phyloP scores from a whole-genome alignment of 1,140 invertebrate genomes.

The Lysiphlebus fabarum region DNA sequence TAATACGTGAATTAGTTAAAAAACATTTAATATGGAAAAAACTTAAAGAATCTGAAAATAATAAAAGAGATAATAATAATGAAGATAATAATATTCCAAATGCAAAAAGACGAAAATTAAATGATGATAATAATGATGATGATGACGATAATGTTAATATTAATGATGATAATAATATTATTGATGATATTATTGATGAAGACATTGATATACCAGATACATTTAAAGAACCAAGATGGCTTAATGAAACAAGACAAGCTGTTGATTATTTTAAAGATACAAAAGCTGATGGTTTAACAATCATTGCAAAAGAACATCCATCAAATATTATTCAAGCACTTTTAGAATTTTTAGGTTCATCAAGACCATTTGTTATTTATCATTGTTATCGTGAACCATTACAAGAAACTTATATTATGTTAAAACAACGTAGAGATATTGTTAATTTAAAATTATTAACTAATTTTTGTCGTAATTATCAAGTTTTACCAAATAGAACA shows the following conservation, averaged over 20 bases:
- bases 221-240: conserved; percentile 63
- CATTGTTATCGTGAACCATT: conserved; percentile 76
- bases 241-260: conserved; percentile 64
- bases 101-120: conserved; percentile 5
- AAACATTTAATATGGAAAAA: conserved; percentile 9
- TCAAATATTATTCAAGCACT: conserved; percentile 71
- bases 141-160: conserved; percentile 20
- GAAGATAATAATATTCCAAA: background rate
- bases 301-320: conserved; percentile 82
- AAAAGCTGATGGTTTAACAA: conserved; percentile 75
- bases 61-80: conserved; percentile 18
- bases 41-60: conserved; percentile 26
- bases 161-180: conserved; percentile 18
- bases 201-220: background rate
- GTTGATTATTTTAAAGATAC: conserved; percentile 54
- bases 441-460: conserved; percentile 75
- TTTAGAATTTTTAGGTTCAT: conserved; percentile 71
- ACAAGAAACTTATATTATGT: conserved; percentile 71
- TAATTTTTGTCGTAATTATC: conserved; percentile 86
- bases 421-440: conserved; percentile 69
- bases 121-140: conserved; percentile 24
- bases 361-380: conserved; percentile 82
- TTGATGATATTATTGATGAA: conserved; percentile 24
- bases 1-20: conserved; percentile 19
- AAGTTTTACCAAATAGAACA: conserved; percentile 79